phyloP scores from a whole-genome alignment of 2,797 vertebrate genomes.

The Malurus splendens region DNA sequence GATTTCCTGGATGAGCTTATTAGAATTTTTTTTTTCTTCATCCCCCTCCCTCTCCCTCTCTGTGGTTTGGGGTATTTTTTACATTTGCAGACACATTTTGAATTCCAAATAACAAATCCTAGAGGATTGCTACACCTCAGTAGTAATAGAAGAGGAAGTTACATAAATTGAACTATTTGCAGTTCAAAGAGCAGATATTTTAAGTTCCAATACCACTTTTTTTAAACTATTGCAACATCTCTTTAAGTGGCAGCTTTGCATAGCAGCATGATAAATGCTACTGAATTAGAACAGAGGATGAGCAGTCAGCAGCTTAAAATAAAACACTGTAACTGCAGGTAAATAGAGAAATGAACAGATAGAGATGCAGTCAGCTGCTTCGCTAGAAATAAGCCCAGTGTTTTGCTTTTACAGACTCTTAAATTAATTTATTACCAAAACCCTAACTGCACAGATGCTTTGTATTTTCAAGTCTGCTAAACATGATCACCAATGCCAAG shows the following conservation, averaged over 20 bases:
- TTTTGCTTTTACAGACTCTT: neutral
- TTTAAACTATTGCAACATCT: constrained; percentile 6
- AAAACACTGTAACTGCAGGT: neutral
- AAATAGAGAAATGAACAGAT: neutral
- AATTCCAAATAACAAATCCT: constrained; percentile 41
- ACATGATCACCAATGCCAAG: neutral
- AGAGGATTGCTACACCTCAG: neutral
- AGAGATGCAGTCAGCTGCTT: neutral
- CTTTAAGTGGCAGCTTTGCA: constrained; percentile 12
- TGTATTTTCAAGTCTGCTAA: neutral
- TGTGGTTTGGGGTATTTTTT: neutral
- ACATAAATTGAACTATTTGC: constrained; percentile 20
- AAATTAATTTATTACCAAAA: constrained; percentile 3
- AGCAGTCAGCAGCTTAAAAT: neutral
- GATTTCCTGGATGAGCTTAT: neutral
- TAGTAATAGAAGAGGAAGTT: constrained; percentile 40
- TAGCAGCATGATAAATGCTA: neutral
- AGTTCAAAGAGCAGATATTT: constrained; percentile 21
- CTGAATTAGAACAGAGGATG: neutral
- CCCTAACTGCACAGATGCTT: neutral
- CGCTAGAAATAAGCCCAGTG: neutral
- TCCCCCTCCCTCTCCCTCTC: rapidly evolving
- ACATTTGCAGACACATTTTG: constrained; percentile 7
- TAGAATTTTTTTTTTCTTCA: neutral
- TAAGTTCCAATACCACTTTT: neutral